These are phyloP conservation scores for Mus pahari DNA, from an alignment of 2,113 vertebrate genomes.

Conservation along the genomic window DNA sequence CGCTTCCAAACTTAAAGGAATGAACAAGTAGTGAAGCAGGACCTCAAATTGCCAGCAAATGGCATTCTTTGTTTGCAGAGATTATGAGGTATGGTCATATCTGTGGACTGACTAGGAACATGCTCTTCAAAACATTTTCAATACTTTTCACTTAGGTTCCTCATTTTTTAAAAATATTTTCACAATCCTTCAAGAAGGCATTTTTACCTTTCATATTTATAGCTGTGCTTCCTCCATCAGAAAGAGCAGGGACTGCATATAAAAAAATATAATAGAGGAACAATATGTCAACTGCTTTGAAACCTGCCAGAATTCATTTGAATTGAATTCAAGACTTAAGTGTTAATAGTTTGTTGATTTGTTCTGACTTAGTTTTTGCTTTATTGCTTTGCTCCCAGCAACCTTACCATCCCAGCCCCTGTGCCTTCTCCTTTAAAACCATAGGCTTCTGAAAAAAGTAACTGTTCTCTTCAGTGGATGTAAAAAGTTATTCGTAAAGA, in stretches of 20 bases:
- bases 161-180: background rate
- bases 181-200: conserved; percentile 16
- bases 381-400: background rate
- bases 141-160: background rate
- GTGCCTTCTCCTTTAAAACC: background rate
- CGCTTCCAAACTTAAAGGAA: background rate
- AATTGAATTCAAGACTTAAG: conserved; percentile 25
- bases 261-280: conserved; percentile 54
- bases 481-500: background rate
- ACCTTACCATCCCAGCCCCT: background rate
- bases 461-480: background rate
- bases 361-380: background rate
- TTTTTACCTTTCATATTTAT: conserved; percentile 37
- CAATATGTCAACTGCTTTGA: conserved; percentile 44
- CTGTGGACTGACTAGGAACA: conserved; percentile 33
- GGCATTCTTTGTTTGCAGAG: background rate
- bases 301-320: background rate
- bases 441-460: background rate
- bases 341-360: background rate
- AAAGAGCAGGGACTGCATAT: conserved; percentile 32
- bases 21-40: background rate
- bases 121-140: background rate
- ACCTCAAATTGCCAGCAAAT: background rate
- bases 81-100: background rate
- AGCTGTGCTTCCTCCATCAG: background rate